Evolutionary conservation across 1,140 invertebrate species (phyloP), one percentile per base, ranked within the genome.

Genomic region (Temnothorax curvispinosus): DNA sequence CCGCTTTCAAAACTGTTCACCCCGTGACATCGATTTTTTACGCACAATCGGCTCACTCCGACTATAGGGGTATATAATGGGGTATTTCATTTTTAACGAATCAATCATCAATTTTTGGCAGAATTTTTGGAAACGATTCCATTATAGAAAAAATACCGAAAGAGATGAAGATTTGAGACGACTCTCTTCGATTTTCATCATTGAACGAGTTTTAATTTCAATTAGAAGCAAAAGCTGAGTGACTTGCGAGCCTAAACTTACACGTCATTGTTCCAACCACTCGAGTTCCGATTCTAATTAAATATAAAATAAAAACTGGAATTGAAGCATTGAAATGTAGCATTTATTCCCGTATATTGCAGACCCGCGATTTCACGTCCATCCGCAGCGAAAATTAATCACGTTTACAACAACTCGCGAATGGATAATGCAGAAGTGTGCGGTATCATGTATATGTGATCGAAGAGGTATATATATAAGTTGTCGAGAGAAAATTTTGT

Each of bases 401-500:
- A 3, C 4, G 13, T 54, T 44, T 38, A 11, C 11, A n/a, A 60
- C 5, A 69, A 65, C n/a, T 15, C 27, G 8, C 6, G 35, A 32
- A 86, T 27, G 38, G 1, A n/a, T n/a, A 32, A 60, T 41, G 77
- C 4, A 18, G 9, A 44, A 67, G 5, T 9, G n/a, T 4, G 32
- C 18, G 64, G 38, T 41, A 41, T 38, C 75, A 11, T 44, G 9
- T 38, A 11, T 56, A 32, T 71, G 18, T 27, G 58, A 32, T 50
- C 18, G 27, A 27, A 69, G 54, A n/a, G 27, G 27, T 27, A 27
- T 27, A 27, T 67, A 27, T 67, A 50, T 47, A 67, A 72, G 35
- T 86, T 87, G 71, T 65, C 35, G 85, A 87, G 54, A 50, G 56
- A 87, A 88, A 88, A 82, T 87, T 38, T 56, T 60, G 54, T 21